A percentile compares a stretch with the other conserved stretches of the same genome.
phyloP scores from a whole-genome alignment of 2,113 vertebrate species.

The Plotosus lineatus region DNA sequence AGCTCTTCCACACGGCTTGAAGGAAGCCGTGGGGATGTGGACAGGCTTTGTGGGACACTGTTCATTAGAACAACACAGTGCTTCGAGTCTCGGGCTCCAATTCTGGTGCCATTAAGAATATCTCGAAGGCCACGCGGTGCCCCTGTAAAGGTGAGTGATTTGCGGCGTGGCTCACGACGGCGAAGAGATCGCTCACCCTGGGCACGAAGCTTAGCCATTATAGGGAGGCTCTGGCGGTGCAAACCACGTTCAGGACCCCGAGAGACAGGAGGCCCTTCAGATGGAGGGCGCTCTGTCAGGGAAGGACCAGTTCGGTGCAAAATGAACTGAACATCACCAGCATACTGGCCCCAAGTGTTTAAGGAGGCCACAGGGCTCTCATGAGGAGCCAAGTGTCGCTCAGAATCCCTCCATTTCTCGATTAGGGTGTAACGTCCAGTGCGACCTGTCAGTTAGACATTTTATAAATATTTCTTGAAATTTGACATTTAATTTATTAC shows the following conservation, averaged over 20 bases:
- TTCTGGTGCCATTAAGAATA: constrained; percentile 82
- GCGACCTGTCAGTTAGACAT: constrained; percentile 75
- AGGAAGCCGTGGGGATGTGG: constrained; percentile 63
- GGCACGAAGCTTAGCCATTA: constrained; percentile 88
- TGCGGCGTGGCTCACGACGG: constrained; percentile 89
- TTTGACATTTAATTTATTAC: neutral
- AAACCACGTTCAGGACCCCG: constrained; percentile 87
- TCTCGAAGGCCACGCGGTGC: constrained; percentile 89
- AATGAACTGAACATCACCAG: constrained; percentile 93
- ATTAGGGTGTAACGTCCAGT: constrained; percentile 94
- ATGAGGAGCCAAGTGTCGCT: constrained; percentile 89
- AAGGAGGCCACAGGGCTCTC: constrained; percentile 93
- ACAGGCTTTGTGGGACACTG: constrained; percentile 60
- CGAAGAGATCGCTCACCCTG: constrained; percentile 82
- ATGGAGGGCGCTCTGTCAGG: constrained; percentile 87
- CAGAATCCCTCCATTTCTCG: constrained; percentile 94
- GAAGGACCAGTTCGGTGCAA: constrained; percentile 91
- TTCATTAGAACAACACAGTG: constrained; percentile 75
- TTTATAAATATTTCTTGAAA: neutral
- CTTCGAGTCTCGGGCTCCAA: constrained; percentile 79
- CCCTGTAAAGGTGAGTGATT: constrained; percentile 93
- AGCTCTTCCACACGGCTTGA: constrained; percentile 79
- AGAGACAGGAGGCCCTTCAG: constrained; percentile 79
- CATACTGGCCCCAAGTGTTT: constrained; percentile 98
- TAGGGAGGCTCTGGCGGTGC: constrained; percentile 90